These are phyloP conservation scores for Lumbricus terrestris DNA, from an alignment of 2,888 invertebrate species.

Conservation along the genomic window DNA sequence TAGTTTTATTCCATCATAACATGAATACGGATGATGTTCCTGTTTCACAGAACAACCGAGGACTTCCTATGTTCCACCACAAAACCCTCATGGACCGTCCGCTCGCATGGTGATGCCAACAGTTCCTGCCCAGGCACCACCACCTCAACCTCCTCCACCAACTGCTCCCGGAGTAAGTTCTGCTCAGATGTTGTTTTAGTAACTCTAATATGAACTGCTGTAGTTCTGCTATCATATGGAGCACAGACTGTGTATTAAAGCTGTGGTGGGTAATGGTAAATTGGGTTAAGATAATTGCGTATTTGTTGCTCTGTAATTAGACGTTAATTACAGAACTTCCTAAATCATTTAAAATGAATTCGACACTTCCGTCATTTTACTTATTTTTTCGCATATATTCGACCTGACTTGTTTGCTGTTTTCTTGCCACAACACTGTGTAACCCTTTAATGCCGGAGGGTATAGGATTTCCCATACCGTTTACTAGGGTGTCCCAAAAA, in stretches of 20 bases:
- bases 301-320: no score
- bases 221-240: no score
- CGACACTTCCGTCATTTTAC: no score
- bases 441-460: no score
- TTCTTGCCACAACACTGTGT: no score
- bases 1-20: neutral
- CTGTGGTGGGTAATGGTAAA: neutral
- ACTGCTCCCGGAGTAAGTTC: neutral
- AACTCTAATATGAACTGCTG: neutral
- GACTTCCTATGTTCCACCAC: conserved; percentile 13
- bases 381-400: no score
- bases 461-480: no score
- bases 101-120: conserved; percentile 16
- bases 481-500: no score
- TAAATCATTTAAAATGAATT: no score
- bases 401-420: no score
- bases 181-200: neutral
- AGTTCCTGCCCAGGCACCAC: neutral
- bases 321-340: no score
- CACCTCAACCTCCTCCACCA: conserved; percentile 13
- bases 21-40: neutral
- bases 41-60: conserved; percentile 9
- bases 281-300: neutral
- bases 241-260: no score
- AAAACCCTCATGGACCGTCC: conserved; percentile 22